A percentile compares a stretch with the other conserved stretches of the same genome.
Evolutionary conservation across 2,113 vertebrate genomes (phyloP).

Genomic region (Phaethon lepturus): DNA sequence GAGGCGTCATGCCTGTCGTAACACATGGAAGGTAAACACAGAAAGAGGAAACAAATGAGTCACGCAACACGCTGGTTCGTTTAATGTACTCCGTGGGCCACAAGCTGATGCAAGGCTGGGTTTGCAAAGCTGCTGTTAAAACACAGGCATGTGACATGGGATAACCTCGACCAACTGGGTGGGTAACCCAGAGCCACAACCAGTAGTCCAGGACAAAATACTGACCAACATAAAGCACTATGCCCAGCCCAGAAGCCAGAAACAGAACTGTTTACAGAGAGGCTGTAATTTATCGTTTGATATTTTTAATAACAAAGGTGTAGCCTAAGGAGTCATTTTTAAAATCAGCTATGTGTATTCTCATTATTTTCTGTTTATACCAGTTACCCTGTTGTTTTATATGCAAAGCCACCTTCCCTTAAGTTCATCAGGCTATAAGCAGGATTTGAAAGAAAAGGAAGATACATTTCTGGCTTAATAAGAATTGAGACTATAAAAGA

Average conservation of each 20-base stretch:
- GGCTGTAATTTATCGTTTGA: background rate
- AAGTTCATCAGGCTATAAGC: background rate
- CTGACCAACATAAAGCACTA: background rate
- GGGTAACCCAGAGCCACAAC: background rate
- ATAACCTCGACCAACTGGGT: background rate
- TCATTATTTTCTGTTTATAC: background rate
- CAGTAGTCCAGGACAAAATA: background rate
- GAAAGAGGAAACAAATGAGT: background rate
- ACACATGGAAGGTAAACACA: background rate
- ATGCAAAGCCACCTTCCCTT: background rate
- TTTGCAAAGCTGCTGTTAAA: background rate
- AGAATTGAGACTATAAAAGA: background rate
- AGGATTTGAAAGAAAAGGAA: background rate
- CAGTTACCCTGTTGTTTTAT: background rate
- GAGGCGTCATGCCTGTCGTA: background rate
- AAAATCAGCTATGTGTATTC: background rate
- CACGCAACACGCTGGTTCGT: rapidly evolving
- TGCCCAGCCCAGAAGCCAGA: background rate
- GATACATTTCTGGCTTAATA: background rate
- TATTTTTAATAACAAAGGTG: background rate
- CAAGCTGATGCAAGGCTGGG: background rate
- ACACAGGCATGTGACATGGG: background rate
- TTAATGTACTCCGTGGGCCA: background rate
- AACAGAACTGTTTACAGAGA: background rate
- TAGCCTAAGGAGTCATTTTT: background rate